Evolutionary conservation across 2,113 vertebrate genomes (phyloP).

Genomic region (Thamnophis sirtalis): DNA sequence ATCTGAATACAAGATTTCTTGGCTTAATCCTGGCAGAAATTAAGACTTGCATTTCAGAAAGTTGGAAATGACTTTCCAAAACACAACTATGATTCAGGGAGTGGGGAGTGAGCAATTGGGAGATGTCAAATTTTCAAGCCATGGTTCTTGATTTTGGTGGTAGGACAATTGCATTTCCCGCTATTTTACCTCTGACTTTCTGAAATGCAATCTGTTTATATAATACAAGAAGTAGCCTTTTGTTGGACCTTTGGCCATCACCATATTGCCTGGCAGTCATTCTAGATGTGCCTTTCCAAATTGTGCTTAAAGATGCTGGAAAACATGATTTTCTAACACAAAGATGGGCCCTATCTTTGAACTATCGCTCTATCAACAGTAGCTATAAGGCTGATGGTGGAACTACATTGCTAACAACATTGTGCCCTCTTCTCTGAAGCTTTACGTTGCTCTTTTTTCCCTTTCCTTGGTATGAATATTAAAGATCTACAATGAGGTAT

Average conservation of each 20-base stretch:
- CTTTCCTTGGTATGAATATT: not conserved
- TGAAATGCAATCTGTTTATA: not conserved
- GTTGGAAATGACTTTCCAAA: not conserved
- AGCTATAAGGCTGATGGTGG: not conserved
- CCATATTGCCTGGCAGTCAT: not conserved
- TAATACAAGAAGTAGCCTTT: not conserved
- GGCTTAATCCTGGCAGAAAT: not conserved
- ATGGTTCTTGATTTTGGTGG: not conserved
- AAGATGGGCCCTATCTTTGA: not conserved
- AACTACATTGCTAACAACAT: not conserved
- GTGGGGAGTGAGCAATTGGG: not conserved
- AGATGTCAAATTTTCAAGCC: not conserved
- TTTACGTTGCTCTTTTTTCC: not conserved
- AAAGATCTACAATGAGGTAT: not conserved
- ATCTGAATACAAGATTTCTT: not conserved
- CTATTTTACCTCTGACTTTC: not conserved
- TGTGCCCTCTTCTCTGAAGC: not conserved
- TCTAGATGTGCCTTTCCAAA: not conserved
- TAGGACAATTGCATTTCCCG: not conserved
- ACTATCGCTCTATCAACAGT: not conserved
- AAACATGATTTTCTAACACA: not conserved
- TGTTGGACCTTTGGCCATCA: not conserved
- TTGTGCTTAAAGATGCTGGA: not conserved
- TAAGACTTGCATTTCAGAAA: not conserved
- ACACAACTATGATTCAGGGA: not conserved